Evolutionary conservation across 2,113 vertebrate genomes (phyloP).

Genomic region (Antennarius striatus): DNA sequence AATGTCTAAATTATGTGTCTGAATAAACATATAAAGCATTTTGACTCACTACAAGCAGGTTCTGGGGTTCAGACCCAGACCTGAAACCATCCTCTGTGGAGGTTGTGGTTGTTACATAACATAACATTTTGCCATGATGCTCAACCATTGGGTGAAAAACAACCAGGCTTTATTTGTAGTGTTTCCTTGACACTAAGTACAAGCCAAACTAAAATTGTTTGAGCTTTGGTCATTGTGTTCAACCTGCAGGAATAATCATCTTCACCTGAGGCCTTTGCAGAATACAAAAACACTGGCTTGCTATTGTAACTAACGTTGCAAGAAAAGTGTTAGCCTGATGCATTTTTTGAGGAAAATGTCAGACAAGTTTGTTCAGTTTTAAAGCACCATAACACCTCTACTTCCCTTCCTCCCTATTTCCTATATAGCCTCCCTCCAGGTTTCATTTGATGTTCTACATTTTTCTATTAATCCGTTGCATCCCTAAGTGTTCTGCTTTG

Average conservation of each 20-base stretch:
- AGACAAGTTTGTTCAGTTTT: constrained; percentile 6
- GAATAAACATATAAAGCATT: too few relatives aligned
- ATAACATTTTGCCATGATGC: not conserved
- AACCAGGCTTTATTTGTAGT: not conserved
- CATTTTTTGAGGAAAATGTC: constrained; percentile 14
- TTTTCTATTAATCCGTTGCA: constrained; percentile 18
- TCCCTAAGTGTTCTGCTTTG: constrained; percentile 22
- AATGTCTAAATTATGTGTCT: too few relatives aligned
- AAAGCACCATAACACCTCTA: not conserved
- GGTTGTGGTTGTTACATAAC: constrained; percentile 1
- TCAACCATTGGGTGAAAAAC: constrained; percentile 2
- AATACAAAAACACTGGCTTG: constrained; percentile 1
- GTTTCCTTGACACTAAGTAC: not conserved
- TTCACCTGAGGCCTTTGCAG: not conserved
- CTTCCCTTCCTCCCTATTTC: not conserved
- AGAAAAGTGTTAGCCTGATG: not conserved
- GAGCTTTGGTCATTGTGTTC: constrained; percentile 31
- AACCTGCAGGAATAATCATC: not conserved
- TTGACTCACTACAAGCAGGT: too few relatives aligned
- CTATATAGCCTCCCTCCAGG: not conserved
- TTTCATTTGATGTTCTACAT: constrained; percentile 35
- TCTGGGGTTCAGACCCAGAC: too few relatives aligned
- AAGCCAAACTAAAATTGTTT: not conserved
- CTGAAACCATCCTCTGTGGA: too few relatives aligned
- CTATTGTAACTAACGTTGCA: constrained; percentile 1